Evolutionary conservation across 64 coral and sea anemone genomes (phyloP).

Genomic region (Orbicella faveolata): DNA sequence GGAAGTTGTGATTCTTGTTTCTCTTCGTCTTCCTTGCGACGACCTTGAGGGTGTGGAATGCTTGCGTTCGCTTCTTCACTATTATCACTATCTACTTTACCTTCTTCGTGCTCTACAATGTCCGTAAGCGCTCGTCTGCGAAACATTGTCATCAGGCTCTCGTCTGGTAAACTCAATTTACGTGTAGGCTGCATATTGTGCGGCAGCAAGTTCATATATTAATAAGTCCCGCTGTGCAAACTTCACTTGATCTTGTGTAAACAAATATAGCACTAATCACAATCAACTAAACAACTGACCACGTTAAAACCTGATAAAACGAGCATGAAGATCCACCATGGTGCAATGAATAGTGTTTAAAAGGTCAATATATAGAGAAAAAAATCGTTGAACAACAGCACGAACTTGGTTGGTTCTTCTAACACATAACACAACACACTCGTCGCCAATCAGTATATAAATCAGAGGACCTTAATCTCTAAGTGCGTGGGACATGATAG

Average conservation of each 20-base stretch:
- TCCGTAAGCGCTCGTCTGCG: neutral
- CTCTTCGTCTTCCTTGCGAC: slow-evolving; percentile 4
- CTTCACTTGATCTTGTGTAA: slow-evolving; percentile 12
- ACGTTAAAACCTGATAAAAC: neutral
- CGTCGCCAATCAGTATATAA: too few species aligned
- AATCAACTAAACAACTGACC: neutral
- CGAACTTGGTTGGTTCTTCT: too few species aligned
- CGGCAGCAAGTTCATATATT: slow-evolving; percentile 2
- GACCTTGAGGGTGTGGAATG: neutral
- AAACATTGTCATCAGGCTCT: neutral
- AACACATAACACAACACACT: neutral
- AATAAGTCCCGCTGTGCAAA: neutral
- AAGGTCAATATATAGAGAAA: neutral
- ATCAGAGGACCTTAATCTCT: neutral
- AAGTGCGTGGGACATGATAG: neutral
- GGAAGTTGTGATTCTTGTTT: slow-evolving; percentile 10
- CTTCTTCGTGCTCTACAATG: neutral
- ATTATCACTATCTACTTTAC: neutral
- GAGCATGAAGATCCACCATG: neutral
- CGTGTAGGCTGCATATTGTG: neutral
- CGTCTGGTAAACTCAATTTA: slow-evolving; percentile 24
- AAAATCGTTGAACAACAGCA: neutral
- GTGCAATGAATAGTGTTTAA: neutral
- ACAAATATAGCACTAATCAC: neutral
- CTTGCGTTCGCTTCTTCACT: neutral